phyloP scores from a whole-genome alignment of 2,797 vertebrate genomes.

The Emydoidea blandingii region DNA sequence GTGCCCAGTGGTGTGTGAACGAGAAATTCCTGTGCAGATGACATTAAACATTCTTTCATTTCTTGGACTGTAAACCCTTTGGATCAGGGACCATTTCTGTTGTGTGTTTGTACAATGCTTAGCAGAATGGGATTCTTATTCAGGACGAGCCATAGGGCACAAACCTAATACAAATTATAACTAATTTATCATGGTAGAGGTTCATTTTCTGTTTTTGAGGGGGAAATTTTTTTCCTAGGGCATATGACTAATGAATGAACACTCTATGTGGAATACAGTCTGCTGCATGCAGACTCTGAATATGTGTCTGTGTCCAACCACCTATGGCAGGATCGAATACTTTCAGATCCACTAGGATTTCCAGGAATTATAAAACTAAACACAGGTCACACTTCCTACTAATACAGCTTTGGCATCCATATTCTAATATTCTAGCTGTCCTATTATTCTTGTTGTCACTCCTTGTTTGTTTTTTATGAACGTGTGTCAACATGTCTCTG shows the following conservation, averaged over 20 bases:
- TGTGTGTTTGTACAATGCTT: not conserved
- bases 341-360: constrained; percentile 47
- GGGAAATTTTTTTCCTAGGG: not conserved
- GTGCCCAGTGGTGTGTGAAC: not conserved
- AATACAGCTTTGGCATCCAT: constrained; percentile 75
- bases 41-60: constrained; percentile 43
- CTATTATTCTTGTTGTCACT: constrained; percentile 24
- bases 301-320: not conserved
- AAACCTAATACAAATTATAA: not conserved
- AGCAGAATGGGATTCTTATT: constrained; percentile 49
- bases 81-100: constrained; percentile 29
- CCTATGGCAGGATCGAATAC: not conserved
- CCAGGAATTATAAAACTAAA: constrained; percentile 73
- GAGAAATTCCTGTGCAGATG: not conserved
- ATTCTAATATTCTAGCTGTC: constrained; percentile 60
- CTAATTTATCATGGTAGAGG: not conserved
- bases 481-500: constrained; percentile 32
- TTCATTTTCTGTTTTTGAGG: not conserved
- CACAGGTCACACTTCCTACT: constrained; percentile 81
- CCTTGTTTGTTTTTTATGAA: constrained; percentile 63
- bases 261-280: not conserved
- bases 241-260: not conserved
- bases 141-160: constrained; percentile 11
- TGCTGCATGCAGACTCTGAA: not conserved
- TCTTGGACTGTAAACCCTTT: constrained; percentile 61